Percentiles rank a stretch among this genome's conserved stretches.
phyloP scores from a whole-genome alignment of 2,888 invertebrate species.

The Resseliella maxima region DNA sequence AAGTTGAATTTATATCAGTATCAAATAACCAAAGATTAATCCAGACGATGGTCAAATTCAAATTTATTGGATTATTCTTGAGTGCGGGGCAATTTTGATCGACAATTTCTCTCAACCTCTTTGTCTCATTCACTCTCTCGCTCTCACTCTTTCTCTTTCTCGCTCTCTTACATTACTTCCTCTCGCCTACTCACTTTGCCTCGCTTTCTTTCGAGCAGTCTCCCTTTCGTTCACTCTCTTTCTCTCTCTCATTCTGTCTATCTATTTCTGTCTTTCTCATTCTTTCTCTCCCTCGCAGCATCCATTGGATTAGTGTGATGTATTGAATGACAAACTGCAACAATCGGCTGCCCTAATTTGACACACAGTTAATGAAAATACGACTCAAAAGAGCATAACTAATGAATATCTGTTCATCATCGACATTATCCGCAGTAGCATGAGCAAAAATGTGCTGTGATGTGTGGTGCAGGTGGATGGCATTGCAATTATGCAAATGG shows the following conservation, averaged over 20 bases:
- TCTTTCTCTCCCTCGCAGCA: too few species aligned
- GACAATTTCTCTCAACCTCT: not conserved
- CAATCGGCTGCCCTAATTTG: not conserved
- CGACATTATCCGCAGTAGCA: not conserved
- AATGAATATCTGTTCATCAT: not conserved
- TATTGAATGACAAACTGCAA: not conserved
- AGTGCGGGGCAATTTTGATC: not conserved
- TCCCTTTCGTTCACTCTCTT: too few species aligned
- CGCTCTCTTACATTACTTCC: too few species aligned
- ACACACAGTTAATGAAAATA: not conserved
- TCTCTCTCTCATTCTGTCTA: too few species aligned
- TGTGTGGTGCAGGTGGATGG: not conserved
- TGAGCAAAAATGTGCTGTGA: not conserved
- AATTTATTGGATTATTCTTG: not conserved
- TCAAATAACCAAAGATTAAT: not conserved
- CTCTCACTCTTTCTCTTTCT: too few species aligned
- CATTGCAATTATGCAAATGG: conserved; percentile 46
- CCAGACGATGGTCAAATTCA: not conserved
- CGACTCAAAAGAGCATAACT: not conserved
- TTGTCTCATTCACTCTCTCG: too few species aligned
- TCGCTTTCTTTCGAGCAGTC: too few species aligned
- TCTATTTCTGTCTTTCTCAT: too few species aligned
- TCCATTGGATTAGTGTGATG: not conserved
- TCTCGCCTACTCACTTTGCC: too few species aligned
- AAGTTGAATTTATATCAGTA: not conserved